A percentile compares a stretch with the other conserved stretches of the same genome.
Conservation (phyloP, 2,797 vertebrate genomes). For the Manis crassicaudata region DNA sequence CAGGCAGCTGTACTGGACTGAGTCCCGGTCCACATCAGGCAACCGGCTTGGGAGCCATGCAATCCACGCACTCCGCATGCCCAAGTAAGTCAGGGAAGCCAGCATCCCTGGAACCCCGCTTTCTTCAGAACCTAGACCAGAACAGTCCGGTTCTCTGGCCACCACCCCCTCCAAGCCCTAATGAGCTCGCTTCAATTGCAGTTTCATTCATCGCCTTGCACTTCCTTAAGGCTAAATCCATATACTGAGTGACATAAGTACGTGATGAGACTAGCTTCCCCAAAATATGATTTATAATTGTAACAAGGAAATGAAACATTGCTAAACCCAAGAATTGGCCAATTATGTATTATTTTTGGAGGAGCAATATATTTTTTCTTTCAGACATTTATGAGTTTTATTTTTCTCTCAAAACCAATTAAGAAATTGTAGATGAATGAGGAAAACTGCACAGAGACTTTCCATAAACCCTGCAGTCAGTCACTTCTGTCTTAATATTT, state of each 20-base stretch:
- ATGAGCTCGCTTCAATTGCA: not conserved
- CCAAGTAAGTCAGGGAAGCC: no score
- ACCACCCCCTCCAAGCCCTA: no score
- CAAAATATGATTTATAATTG: not conserved
- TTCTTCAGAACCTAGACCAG: not conserved
- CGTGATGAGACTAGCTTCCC: not conserved
- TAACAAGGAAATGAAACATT: not conserved
- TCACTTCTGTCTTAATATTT: not conserved
- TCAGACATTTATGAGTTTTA: not conserved
- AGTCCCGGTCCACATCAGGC: accelerated
- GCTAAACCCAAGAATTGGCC: not conserved
- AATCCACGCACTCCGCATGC: not conserved
- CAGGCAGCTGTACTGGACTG: not conserved
- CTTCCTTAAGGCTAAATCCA: not conserved
- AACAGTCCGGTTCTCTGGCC: no score
- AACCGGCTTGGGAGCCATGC: no score
- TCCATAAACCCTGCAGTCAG: not conserved
- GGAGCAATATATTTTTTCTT: not conserved
- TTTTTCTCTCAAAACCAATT: not conserved
- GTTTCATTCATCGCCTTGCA: not conserved
- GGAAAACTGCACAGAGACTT: not conserved
- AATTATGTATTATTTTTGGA: not conserved
- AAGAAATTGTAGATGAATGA: not conserved
- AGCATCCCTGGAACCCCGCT: not conserved
- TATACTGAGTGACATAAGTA: not conserved